Percentiles rank a stretch among this genome's conserved stretches.
These are phyloP conservation scores for Chitala chitala DNA, from an alignment of 2,113 vertebrate species.

Conservation along the genomic window DNA sequence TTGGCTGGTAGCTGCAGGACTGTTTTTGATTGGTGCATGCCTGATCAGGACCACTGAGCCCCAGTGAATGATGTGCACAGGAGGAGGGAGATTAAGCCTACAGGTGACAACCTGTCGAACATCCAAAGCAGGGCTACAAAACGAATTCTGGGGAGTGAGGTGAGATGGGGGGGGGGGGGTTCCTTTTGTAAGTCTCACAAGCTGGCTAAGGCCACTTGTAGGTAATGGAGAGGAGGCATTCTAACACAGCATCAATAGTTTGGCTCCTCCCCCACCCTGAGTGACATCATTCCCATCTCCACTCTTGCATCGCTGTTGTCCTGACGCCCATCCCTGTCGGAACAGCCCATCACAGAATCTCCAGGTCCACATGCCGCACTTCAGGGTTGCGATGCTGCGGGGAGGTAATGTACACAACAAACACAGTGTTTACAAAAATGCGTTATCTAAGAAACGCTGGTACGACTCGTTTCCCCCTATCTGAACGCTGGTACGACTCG, in stretches of 20 bases:
- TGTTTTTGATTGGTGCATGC: neutral
- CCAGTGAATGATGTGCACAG: neutral
- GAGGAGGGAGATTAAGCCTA: too few species aligned
- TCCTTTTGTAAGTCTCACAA: neutral
- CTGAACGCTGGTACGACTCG: too few species aligned
- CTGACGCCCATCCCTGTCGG: neutral
- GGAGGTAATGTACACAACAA: too few species aligned
- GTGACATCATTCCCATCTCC: neutral
- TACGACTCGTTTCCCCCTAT: too few species aligned
- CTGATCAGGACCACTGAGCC: neutral
- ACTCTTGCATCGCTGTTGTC: neutral
- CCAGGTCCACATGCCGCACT: conserved; percentile 93
- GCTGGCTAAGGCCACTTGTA: neutral
- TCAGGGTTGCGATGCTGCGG: conserved; percentile 90
- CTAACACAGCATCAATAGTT: neutral
- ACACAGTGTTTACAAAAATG: neutral
- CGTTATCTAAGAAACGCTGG: neutral
- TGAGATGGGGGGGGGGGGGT: neutral
- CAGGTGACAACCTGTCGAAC: neutral
- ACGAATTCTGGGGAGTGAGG: neutral
- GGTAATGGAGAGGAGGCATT: neutral
- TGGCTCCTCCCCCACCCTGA: neutral
- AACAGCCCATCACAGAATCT: conserved; percentile 75
- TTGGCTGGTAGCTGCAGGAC: neutral
- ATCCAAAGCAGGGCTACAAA: neutral